Conservation (phyloP, 2,797 vertebrate species). For the Aselliscus stoliczkanus region DNA sequence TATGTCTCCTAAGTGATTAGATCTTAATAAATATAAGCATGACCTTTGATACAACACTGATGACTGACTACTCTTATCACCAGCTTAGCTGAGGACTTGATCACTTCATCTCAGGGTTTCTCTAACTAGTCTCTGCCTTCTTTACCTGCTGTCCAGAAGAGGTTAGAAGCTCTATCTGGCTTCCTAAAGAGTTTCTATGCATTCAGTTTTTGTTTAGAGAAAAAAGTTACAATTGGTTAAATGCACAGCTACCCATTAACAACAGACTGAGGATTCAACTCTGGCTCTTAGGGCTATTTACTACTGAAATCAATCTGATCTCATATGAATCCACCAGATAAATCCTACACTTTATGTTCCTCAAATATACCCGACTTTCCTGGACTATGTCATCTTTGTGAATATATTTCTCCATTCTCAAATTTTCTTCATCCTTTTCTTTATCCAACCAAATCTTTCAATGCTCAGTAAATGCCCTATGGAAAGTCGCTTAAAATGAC, state of each 20-base stretch:
- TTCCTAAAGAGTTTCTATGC: neutral
- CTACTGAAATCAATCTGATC: neutral
- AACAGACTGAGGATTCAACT: neutral
- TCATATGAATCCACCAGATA: neutral
- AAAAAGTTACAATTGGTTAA: constrained; percentile 1
- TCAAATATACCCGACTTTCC: neutral
- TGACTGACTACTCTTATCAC: neutral
- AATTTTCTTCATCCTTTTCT: constrained; percentile 6
- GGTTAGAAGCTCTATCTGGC: neutral
- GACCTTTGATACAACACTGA: neutral
- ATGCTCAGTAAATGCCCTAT: neutral
- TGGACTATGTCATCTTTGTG: neutral
- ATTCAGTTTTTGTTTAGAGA: neutral
- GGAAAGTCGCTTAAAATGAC: neutral
- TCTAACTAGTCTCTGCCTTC: neutral
- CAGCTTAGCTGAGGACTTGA: neutral
- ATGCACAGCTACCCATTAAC: neutral
- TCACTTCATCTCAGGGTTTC: neutral
- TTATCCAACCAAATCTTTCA: neutral
- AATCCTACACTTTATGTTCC: neutral
- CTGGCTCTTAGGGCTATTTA: neutral
- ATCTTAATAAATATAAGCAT: neutral
- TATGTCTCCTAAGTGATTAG: neutral
- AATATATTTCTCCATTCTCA: neutral
- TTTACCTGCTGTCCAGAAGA: neutral